These are phyloP conservation scores for Dermatophagoides farinae DNA, from an alignment of 1,140 invertebrate species.

Conservation along the genomic window DNA sequence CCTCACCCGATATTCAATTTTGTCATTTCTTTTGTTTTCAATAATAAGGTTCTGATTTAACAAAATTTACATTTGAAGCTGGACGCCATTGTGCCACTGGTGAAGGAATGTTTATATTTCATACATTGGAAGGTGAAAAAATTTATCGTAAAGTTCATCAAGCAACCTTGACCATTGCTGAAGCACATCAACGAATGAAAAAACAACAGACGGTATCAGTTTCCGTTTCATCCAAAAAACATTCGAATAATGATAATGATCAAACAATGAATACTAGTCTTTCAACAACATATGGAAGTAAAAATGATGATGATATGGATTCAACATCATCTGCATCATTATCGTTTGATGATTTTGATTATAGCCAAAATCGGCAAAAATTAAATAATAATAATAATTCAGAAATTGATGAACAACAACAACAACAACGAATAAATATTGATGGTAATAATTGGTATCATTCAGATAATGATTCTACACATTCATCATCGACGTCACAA, in stretches of 20 bases:
- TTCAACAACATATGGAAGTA: background rate
- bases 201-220: background rate
- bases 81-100: slow-evolving; percentile 25
- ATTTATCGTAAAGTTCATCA: slow-evolving; percentile 25
- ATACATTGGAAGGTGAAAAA: slow-evolving; percentile 23
- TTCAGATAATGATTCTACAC: background rate
- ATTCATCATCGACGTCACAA: background rate
- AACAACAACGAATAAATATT: background rate
- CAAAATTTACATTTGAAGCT: slow-evolving; percentile 26
- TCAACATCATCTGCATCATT: too few relatives aligned
- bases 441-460: background rate
- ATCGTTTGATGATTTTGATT: too few relatives aligned
- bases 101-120: slow-evolving; percentile 25
- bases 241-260: background rate
- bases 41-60: slow-evolving; percentile 18
- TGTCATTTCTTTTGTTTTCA: background rate
- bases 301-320: background rate
- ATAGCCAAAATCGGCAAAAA: too few relatives aligned
- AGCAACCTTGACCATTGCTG: slow-evolving; percentile 24
- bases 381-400: too few relatives aligned
- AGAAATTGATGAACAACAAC: too few relatives aligned
- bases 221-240: background rate
- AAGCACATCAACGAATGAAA: slow-evolving; percentile 21
- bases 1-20: background rate
- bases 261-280: background rate